Conservation (phyloP, 1,140 invertebrate species). For the Probaryconus sp. region DNA sequence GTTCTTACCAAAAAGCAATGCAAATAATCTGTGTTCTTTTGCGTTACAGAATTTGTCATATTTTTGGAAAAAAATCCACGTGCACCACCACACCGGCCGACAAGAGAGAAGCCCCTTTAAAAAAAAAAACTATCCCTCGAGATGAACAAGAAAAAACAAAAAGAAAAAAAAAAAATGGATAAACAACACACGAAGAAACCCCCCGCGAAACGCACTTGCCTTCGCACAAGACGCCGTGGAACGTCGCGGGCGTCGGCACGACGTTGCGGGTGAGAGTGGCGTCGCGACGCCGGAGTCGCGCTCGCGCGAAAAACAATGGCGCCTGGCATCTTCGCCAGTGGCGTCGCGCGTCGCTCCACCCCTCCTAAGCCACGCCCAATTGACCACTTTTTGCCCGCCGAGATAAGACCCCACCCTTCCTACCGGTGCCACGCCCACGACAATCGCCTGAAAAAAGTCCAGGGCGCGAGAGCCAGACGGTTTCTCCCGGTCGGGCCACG, state of each 20-base stretch:
- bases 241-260: conserved; percentile 52
- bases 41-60: too few relatives aligned
- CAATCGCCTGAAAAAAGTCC: conserved; percentile 38
- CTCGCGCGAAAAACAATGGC: conserved; percentile 70
- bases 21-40: too few relatives aligned
- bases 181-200: neutral
- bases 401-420: conserved; percentile 48
- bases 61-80: too few relatives aligned
- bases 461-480: too few relatives aligned
- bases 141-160: neutral
- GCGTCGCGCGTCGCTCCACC: conserved; percentile 50
- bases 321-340: conserved; percentile 57
- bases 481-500: too few relatives aligned
- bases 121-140: too few relatives aligned
- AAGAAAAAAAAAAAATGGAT: neutral
- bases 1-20: too few relatives aligned
- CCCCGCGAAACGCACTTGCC: conserved; percentile 10
- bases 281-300: conserved; percentile 65
- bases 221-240: neutral
- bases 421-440: too few relatives aligned
- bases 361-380: conserved; percentile 29
- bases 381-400: conserved; percentile 29
- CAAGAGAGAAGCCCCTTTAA: too few relatives aligned
- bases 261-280: conserved; percentile 69
- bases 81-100: too few relatives aligned